Evolutionary conservation across 1,140 invertebrate genomes (phyloP), one percentile per base, ranked within the genome.

Genomic region (Zaprionus taronus): DNA sequence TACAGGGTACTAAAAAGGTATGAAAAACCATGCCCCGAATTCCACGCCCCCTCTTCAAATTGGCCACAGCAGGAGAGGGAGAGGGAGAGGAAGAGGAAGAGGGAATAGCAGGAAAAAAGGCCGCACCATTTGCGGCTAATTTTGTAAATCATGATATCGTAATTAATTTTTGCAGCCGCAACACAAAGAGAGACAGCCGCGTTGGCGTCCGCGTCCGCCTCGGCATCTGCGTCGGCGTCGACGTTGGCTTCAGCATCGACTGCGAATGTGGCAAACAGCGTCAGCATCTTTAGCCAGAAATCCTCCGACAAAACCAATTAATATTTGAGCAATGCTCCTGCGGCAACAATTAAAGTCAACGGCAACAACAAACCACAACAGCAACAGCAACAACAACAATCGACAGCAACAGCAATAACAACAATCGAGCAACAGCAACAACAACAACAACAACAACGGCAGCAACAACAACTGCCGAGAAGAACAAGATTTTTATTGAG

Each of bases 81-180:
- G n/a, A 20, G 53, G 38, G 36, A 24, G 15, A 26, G 20, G 24
- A 31, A 57, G 41, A 49, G 51, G 3, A 12, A 44, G 11, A 22
- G 31, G 31, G 51, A 38, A 20, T 12, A 26, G 7, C 17, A 11
- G 36, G 20, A 69, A 65, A 80, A 73, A 79, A 73, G 81, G 79
- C 81, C 78, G 77, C 85, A 73, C 84, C 80, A 89, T 90, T 90
- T 89, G 85, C 85, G 84, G 85, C 84, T 89, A 89, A 89, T 89
- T 89, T 90, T 89, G 84, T 89, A 89, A 89, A 89, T 89, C 84
- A 89, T 89, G 84, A 89, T 89, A 89, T 89, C 84, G 85, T 89
- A 89, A 89, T 89, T 89, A 89, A 89, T 89, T 89, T 89, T 89
- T 89, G 84, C 84, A 87, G 83, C 75, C 75, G 58, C 77, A 76